Evolutionary conservation across 1,140 invertebrate species (phyloP), one percentile per base, ranked within the genome.

Genomic region (Lerema accius): DNA sequence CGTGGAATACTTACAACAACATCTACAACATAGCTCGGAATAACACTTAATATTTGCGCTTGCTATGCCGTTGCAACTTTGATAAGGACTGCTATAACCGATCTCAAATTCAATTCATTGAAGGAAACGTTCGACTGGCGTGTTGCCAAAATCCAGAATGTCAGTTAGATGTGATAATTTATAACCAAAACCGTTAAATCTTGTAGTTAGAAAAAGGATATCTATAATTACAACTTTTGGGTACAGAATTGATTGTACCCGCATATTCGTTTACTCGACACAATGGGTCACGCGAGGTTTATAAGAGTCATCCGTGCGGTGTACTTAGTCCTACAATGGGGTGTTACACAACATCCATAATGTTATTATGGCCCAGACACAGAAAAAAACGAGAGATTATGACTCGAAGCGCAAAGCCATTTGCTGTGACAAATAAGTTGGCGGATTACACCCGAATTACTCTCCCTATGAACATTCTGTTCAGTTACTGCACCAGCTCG

Each of bases 261-360:
- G 77, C 82, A 82, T 86, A 71, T 78, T 80, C 73, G 67, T 82
- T 77, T 74, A 76, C 69, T 45, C 60, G 61, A 59, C 65, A 83
- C 73, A 83, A 77, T 76, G 58, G 82, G 62, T n/a, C 65, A 68
- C 65, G 60, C 48, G 56, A 72, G 60, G 60, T 79, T 86, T 80
- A 78, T 85, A 56, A 70, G 67, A 70, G 53, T 42, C 26, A 58
- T 63, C 65, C 73, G 69, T 75, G 71, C 67, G 65, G 46, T 71
- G 64, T 65, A 67, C 67, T 69, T 69, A 65, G 50, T 65, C 50
- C 63, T 17, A 89, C 79, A 87, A 87, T 80, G 51, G 56, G 39
- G 56, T 76, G 79, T 85, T 85, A 73, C 63, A 71, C 70, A 86
- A 85, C 80, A 86, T 64, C 69, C 74, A 72, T 80, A 71, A 81